phyloP scores from a whole-genome alignment of 2,888 invertebrate genomes.

The Standfussiana lucernea region DNA sequence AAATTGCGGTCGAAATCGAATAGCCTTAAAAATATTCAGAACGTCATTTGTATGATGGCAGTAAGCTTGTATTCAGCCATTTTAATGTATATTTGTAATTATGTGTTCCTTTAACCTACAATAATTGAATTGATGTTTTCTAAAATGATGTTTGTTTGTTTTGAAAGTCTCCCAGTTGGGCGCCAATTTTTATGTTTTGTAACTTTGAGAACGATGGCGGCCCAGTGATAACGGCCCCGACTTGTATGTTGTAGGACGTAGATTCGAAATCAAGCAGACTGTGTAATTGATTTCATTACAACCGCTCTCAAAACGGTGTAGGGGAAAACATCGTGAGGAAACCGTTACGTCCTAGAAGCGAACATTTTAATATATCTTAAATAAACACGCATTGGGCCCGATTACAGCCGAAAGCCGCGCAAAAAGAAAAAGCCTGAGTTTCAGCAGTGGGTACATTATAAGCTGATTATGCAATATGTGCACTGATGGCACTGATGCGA shows the following conservation, averaged over 20 bases:
- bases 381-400: not conserved
- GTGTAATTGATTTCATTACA: too few species aligned
- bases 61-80: not conserved
- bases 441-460: not conserved
- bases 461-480: too few species aligned
- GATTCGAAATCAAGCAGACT: too few species aligned
- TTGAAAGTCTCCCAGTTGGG: conserved; percentile 2
- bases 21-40: not conserved
- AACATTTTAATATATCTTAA: not conserved
- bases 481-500: not conserved
- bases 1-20: not conserved
- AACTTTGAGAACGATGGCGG: not conserved
- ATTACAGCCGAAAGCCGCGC: too few species aligned
- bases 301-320: too few species aligned
- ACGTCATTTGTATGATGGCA: not conserved
- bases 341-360: not conserved
- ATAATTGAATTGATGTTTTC: not conserved
- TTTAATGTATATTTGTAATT: not conserved
- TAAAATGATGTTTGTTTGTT: not conserved
- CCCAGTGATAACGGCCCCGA: not conserved
- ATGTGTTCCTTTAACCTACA: too few species aligned
- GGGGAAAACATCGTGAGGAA: too few species aligned
- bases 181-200: not conserved
- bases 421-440: not conserved
- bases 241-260: not conserved